Evolutionary conservation across 2,113 vertebrate genomes (phyloP).

Genomic region (Accipiter virgatus): DNA sequence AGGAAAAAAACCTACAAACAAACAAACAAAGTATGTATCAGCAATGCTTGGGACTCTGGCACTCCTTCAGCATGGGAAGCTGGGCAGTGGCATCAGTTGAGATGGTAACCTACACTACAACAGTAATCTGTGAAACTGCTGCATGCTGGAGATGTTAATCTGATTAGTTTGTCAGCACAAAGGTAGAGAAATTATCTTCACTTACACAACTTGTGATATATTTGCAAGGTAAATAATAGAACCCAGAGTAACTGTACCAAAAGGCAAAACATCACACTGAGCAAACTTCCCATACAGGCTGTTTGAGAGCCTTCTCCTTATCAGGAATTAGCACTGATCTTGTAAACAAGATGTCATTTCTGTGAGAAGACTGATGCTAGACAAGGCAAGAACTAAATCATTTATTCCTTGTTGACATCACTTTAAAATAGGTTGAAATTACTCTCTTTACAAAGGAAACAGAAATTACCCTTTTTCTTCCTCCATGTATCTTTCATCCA

Average conservation of each 20-base stretch:
- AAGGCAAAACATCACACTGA: neutral
- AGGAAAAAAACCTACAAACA: neutral
- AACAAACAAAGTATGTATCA: slow-evolving; percentile 3
- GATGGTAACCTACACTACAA: neutral
- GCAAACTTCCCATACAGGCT: neutral
- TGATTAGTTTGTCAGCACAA: neutral
- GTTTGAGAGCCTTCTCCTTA: neutral
- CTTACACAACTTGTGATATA: neutral
- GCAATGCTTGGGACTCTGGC: neutral
- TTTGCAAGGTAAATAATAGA: neutral
- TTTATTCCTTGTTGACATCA: neutral
- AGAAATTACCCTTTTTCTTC: neutral
- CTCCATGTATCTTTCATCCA: neutral
- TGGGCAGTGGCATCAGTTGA: neutral
- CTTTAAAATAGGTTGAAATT: slow-evolving; percentile 8
- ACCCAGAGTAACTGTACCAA: neutral
- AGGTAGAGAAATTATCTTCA: neutral
- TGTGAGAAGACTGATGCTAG: neutral
- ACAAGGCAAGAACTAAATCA: neutral
- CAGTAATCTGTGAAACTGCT: neutral
- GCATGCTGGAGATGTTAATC: neutral
- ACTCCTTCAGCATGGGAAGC: neutral
- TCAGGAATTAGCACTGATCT: neutral
- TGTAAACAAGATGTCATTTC: slow-evolving; percentile 1
- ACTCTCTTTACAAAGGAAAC: neutral